Evolutionary conservation across 2,113 vertebrate species (phyloP).

Genomic region (Galbula dea): DNA sequence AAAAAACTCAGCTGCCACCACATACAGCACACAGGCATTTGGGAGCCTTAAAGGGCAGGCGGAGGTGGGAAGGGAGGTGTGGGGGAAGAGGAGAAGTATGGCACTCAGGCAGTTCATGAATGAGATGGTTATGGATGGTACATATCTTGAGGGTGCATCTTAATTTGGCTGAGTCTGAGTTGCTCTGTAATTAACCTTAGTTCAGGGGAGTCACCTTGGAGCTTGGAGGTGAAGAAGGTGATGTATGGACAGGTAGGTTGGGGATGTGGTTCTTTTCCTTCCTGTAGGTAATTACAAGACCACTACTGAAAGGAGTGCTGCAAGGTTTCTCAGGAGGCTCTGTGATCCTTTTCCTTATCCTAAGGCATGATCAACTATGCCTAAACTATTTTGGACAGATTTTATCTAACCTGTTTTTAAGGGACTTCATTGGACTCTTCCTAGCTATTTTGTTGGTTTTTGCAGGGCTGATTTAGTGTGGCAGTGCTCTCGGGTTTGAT

Average conservation of each 20-base stretch:
- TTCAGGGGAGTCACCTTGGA: neutral
- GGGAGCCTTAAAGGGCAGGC: slow-evolving; percentile 31
- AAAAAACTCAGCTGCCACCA: slow-evolving; percentile 55
- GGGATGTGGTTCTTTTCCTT: neutral
- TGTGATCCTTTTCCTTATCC: neutral
- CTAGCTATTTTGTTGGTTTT: neutral
- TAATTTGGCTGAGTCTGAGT: neutral
- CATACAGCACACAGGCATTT: slow-evolving; percentile 25
- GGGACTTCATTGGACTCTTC: neutral
- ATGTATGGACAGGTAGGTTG: neutral
- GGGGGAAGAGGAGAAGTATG: neutral
- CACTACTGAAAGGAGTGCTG: neutral
- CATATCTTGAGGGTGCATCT: neutral
- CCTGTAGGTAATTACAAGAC: neutral
- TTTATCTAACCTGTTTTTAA: neutral
- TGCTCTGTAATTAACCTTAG: neutral
- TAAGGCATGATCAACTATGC: neutral
- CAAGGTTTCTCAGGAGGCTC: neutral
- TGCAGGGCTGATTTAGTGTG: neutral
- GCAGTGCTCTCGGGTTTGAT: neutral
- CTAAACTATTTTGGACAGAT: neutral
- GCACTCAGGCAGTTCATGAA: slow-evolving; percentile 18
- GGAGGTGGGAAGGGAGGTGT: neutral
- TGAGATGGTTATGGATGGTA: neutral
- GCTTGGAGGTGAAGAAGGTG: neutral